These are phyloP conservation scores for Boulengeromyrus knoepffleri DNA, from an alignment of 2,113 vertebrate species.

Conservation along the genomic window DNA sequence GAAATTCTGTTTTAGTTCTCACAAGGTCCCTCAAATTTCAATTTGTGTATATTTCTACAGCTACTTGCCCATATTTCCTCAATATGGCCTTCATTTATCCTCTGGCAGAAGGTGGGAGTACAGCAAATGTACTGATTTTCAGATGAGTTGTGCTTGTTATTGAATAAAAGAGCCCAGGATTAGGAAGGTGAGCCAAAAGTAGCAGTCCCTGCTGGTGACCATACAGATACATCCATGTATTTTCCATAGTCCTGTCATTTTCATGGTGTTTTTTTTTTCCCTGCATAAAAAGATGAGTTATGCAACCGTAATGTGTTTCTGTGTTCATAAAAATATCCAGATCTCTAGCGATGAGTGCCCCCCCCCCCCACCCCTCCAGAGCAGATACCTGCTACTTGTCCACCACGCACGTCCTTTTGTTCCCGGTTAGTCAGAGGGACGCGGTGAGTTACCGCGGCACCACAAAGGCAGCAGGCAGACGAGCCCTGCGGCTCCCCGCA, in stretches of 20 bases:
- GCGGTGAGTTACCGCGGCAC: not conserved
- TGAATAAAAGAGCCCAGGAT: not conserved
- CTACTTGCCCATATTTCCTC: not conserved
- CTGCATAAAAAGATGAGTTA: conserved; percentile 7
- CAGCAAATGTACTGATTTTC: not conserved
- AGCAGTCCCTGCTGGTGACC: not conserved
- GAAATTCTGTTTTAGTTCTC: not conserved
- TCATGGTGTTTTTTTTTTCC: not conserved
- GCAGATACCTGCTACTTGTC: conserved; percentile 10
- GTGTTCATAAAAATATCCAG: conserved; percentile 12
- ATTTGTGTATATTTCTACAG: not conserved
- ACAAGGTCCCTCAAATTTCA: not conserved
- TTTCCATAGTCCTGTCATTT: not conserved
- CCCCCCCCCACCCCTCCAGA: not conserved
- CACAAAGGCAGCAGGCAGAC: not conserved
- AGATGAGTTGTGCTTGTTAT: not conserved
- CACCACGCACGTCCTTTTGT: conserved; percentile 15
- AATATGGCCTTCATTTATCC: not conserved
- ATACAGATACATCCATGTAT: not conserved
- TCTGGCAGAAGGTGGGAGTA: not conserved
- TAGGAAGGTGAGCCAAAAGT: not conserved
- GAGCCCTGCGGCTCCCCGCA: not conserved
- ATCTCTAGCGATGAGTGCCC: conserved; percentile 1
- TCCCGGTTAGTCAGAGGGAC: conserved; percentile 18
- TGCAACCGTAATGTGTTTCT: conserved; percentile 11